These are phyloP conservation scores for Hylomyscus alleni DNA, from an alignment of 2,797 vertebrate genomes.

Conservation along the genomic window DNA sequence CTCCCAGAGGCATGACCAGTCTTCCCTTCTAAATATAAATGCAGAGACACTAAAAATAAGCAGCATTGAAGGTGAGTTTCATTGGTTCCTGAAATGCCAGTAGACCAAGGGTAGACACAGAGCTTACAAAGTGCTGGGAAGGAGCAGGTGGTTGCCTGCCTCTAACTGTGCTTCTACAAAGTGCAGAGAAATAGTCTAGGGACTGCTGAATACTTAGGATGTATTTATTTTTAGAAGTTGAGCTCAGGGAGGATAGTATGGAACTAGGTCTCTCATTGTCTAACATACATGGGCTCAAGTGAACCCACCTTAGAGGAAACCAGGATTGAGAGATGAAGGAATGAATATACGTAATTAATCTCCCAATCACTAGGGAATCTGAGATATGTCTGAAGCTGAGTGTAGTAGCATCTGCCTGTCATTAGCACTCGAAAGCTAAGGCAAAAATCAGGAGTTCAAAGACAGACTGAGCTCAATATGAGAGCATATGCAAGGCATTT, in stretches of 20 bases:
- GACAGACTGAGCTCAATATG: not conserved
- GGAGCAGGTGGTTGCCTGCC: not conserved
- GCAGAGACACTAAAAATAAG: constrained; percentile 80
- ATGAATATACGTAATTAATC: not conserved
- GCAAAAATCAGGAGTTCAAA: not conserved
- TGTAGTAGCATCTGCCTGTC: not conserved
- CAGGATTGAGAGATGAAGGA: not conserved
- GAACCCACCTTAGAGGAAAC: not conserved
- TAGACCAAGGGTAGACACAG: constrained; percentile 1
- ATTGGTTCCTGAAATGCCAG: constrained; percentile 69
- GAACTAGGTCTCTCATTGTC: not conserved
- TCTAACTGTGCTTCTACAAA: constrained; percentile 33
- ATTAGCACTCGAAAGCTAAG: not conserved
- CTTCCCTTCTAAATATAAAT: constrained; percentile 82
- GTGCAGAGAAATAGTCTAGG: constrained; percentile 41
- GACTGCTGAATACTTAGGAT: not conserved
- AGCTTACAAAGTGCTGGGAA: constrained; percentile 40
- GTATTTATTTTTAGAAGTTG: not conserved
- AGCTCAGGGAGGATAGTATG: not conserved
- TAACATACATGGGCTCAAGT: not conserved
- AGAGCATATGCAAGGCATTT: not conserved
- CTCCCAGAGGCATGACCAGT: constrained; percentile 51
- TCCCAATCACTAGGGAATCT: not conserved
- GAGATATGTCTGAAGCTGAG: not conserved
- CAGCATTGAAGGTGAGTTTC: constrained; percentile 68